Base-by-base conservation (phyloP, 2,113 vertebrate genomes). In the Sarotherodon lohbergeri region DNA sequence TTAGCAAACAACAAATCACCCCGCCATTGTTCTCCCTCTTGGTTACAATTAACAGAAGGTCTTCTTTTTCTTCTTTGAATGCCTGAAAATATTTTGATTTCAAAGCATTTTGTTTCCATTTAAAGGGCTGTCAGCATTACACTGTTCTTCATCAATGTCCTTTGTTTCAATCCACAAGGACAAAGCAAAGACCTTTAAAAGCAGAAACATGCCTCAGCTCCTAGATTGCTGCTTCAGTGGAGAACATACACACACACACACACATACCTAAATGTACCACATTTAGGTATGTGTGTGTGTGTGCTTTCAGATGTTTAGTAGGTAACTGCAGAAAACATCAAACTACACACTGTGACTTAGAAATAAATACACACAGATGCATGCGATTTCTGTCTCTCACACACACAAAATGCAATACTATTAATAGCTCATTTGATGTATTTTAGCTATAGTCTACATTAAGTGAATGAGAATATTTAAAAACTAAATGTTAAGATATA, bases 101-200 rank as follows among this genome's bases (percentile, higher is more conserved):
- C 19, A 83, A 57, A 68, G 27, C 41, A 52, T 66, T 81, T 17
- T 56, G 55, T 80, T 84, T 57, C 11, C 12, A 14, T 81, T 89
- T 73, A 80, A 34, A 41, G 2, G 12, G 48, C 63, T 80, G 54
- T 59, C 81, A 68, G 14, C 8, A 4, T 2, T 32, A 86, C 82
- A 71, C 61, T 2, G 4, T 82, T 57, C 48, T 57, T 59, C 55
- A 14, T 89, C 81, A 39, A 61, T 17, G n/a, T 55, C 89, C 85
- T 91, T 94, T 90, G 86, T 89, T 79, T 90, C 76, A 39, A 16
- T 83, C 36, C 76, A 83, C 85, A 89, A 89, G 86, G 90, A 92
- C 89, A 90, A 86, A 87, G 52, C 76, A 36, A 85, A 80, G 86
- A 84, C 81, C 52, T 86, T 46, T 61, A 41, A 73, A 34, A 81